Base-by-base conservation (phyloP, 2,888 invertebrate species). In the Machimus atricapillus region DNA sequence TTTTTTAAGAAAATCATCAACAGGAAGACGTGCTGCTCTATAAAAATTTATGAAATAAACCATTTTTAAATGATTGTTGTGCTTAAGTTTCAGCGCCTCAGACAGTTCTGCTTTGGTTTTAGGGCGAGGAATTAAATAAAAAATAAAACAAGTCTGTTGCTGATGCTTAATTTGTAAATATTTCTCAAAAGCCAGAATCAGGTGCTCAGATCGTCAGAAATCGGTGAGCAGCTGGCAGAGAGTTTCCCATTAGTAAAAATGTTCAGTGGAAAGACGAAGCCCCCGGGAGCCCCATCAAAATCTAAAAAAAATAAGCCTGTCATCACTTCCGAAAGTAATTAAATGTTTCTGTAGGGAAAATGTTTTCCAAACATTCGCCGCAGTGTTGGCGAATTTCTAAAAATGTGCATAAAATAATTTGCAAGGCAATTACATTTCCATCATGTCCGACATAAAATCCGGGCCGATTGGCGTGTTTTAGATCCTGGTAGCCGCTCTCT, bases 401-500 rank as follows among this genome's bases (percentile, higher is more conserved):
- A 66, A 66, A 66, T 37, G 40, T 76, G 76, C 19, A 37, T 66
- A 66, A 66, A 66, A 66, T 66, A 27, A 23, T 23, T 66, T 27
- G 27, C 12, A 66, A 76, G 34, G 40, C 93, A 88, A 94, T 93
- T 91, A 95, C 94, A 93, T 94, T 95, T 92, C 94, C 94, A 92
- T 95, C 94, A 90, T 94, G 94, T 90, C 96, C 96, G 91, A 96
- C 94, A 93, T 95, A 96, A 93, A 96, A 96, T 91, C 95, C 86
- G 89, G 94, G 93, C 89, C 94, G 94, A 91, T 94, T 92, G 90
- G 95, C 94, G 93, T 96, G 96, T 92, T 95, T 95, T 92, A 97
- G 94, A 91, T 96, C 97, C 94, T 97, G 97, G 94, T 97, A 97
- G 90, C 97, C 97, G 94, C 97, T 96, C 94, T 97, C 97, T 91